These are phyloP conservation scores for Sphenopsis melanotis DNA, from an alignment of 2,797 vertebrate genomes.

Conservation along the genomic window DNA sequence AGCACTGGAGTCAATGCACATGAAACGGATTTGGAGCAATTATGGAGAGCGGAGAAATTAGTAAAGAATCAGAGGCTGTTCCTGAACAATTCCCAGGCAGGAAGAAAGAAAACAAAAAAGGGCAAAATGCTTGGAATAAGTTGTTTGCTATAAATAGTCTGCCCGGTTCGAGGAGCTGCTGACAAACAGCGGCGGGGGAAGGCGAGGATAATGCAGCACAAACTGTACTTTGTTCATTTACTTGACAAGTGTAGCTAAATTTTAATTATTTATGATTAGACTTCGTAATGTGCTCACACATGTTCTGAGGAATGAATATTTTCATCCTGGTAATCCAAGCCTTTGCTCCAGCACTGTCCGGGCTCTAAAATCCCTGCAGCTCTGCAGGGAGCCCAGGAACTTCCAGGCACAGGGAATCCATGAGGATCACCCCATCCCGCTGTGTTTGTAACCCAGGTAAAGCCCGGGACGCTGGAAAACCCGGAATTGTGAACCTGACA, in stretches of 20 bases:
- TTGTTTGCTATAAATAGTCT: conserved; percentile 52
- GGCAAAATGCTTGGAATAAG: conserved; percentile 12
- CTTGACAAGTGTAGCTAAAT: conserved; percentile 58
- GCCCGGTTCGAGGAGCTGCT: background rate
- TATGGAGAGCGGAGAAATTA: conserved; percentile 10
- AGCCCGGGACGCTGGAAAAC: background rate
- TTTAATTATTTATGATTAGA: conserved; percentile 63
- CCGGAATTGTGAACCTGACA: background rate
- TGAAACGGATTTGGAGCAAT: conserved; percentile 4
- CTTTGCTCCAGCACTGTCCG: background rate
- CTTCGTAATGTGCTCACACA: conserved; percentile 17
- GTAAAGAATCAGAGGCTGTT: conserved; percentile 29
- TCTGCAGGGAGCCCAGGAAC: background rate
- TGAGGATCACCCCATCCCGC: background rate
- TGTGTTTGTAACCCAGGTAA: conserved; percentile 1
- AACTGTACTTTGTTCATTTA: conserved; percentile 53
- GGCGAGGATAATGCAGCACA: conserved; percentile 10
- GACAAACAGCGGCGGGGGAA: conserved; percentile 11
- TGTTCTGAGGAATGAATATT: conserved; percentile 17
- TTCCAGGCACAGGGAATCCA: background rate
- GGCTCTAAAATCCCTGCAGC: background rate
- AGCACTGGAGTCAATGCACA: background rate
- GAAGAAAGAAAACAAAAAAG: background rate
- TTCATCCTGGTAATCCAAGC: background rate
- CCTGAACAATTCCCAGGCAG: conserved; percentile 21